These are phyloP conservation scores for Habroteleia sp. DNA, from an alignment of 2,888 invertebrate species.

Conservation along the genomic window DNA sequence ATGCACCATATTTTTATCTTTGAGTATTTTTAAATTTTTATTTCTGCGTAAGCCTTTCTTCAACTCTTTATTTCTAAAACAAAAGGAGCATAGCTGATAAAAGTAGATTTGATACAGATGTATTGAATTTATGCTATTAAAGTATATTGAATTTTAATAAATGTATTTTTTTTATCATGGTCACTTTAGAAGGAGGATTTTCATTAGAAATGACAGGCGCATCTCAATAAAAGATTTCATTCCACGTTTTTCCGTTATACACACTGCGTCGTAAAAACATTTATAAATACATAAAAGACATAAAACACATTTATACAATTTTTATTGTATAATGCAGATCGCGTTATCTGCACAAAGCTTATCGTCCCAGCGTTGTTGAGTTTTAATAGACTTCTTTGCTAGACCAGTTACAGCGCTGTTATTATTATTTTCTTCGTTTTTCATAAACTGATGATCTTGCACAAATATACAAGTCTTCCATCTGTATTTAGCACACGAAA, in stretches of 20 bases:
- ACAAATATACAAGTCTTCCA: slow-evolving; percentile 25
- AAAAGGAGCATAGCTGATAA: no score
- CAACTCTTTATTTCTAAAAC: no score
- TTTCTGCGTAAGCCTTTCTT: no score
- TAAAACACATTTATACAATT: slow-evolving; percentile 39
- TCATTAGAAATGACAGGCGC: slow-evolving; percentile 69
- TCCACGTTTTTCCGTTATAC: slow-evolving; percentile 53
- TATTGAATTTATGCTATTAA: no score
- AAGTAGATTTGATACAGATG: no score
- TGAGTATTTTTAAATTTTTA: no score
- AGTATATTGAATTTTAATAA: no score
- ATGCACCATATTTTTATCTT: no score
- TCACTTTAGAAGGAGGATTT: slow-evolving; percentile 63
- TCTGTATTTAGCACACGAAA: neutral
- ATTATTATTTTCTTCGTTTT: slow-evolving; percentile 49
- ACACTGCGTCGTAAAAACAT: slow-evolving; percentile 68
- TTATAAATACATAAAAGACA: slow-evolving; percentile 65
- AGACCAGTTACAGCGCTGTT: slow-evolving; percentile 45
- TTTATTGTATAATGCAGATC: slow-evolving; percentile 48
- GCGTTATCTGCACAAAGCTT: slow-evolving; percentile 57
- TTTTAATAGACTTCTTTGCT: slow-evolving; percentile 49
- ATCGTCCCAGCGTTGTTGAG: slow-evolving; percentile 45
- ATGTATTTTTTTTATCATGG: slow-evolving; percentile 16
- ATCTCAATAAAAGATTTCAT: slow-evolving; percentile 70
- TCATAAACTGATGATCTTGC: slow-evolving; percentile 32